These are phyloP conservation scores for Danio rerio DNA, from an alignment of 2,113 vertebrate species.

Conservation along the genomic window GRCz12tu NC_133181.1:33020501-33021000, in stretches of 20 bases:
- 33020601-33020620: not conserved
- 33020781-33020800: not conserved
- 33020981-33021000: not conserved
- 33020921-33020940: conserved; percentile 11
- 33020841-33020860: not conserved
- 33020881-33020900: not conserved
- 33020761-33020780: not conserved
- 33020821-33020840: not conserved
- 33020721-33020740: too few relatives aligned
- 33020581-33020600: too few relatives aligned
- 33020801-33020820: not conserved
- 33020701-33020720: not conserved
- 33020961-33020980: not conserved
- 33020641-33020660: not conserved
- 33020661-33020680: too few relatives aligned
- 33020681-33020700: not conserved
- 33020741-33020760: not conserved
- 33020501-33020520: not conserved
- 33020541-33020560: not conserved
- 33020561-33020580: not conserved
- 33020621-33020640: not conserved
- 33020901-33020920: not conserved
- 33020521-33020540: not conserved
- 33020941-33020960: conserved; percentile 10
- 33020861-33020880: not conserved